Conservation (phyloP, 2,888 invertebrate species). For the Drosophila parthenogenetica region DNA sequence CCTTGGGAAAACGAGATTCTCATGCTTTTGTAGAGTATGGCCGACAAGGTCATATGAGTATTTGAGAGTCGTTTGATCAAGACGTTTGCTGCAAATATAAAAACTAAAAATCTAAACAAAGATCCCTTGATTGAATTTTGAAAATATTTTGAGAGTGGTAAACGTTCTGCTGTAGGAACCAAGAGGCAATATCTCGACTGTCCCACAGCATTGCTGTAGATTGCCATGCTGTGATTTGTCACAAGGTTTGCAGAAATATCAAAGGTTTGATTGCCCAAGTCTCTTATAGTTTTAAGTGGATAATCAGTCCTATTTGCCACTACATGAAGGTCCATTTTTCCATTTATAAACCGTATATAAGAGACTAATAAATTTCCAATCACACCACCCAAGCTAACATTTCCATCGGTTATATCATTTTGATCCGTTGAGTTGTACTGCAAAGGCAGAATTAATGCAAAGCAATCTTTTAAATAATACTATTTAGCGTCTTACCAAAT, state of each 20-base stretch:
- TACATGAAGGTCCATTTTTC: conserved; percentile 8
- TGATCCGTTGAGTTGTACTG: conserved; percentile 21
- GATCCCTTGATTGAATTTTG: neutral
- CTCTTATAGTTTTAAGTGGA: neutral
- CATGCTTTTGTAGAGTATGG: neutral
- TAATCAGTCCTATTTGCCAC: conserved; percentile 6
- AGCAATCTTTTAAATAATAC: neutral
- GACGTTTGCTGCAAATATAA: neutral
- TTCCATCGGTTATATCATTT: neutral
- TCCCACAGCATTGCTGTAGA: neutral
- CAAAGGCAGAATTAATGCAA: neutral
- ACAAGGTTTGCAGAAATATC: conserved; percentile 14
- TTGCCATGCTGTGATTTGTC: neutral
- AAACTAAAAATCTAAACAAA: neutral
- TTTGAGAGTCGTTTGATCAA: conserved; percentile 5
- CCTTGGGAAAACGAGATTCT: neutral
- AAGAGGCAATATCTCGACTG: neutral
- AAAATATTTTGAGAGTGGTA: neutral
- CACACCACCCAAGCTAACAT: conserved; percentile 6
- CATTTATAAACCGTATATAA: conserved; percentile 3
- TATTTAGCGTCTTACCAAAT: conserved; percentile 6
- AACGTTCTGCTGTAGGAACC: neutral
- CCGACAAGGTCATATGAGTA: neutral
- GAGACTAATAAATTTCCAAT: neutral
- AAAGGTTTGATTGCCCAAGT: neutral